Conservation (phyloP, 2,888 invertebrate genomes). For the Brenthis ino region DNA sequence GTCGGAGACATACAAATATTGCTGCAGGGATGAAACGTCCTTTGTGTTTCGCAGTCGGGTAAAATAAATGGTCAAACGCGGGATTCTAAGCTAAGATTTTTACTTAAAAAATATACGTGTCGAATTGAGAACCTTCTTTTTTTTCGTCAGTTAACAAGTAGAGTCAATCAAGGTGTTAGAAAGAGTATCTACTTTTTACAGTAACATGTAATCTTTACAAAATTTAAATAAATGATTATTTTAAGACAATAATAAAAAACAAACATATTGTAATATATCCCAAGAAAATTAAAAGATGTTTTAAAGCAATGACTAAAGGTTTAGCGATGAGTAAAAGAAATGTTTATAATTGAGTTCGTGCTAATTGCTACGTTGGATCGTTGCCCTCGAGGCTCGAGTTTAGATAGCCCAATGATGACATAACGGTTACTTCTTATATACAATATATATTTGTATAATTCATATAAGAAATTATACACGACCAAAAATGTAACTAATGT, state of each 20-base stretch:
- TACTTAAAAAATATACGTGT: no score
- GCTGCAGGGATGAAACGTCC: no score
- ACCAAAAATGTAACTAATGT: background rate
- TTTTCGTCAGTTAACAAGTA: no score
- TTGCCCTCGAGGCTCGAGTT: conserved; percentile 23
- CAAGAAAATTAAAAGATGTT: background rate
- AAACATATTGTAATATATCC: background rate
- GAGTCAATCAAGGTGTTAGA: no score
- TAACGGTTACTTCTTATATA: conserved; percentile 8
- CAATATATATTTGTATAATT: conserved; percentile 7
- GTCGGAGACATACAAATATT: no score
- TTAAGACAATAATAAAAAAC: no score
- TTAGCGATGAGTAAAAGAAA: conserved; percentile 39
- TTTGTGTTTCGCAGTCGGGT: no score
- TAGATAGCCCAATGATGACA: conserved; percentile 21
- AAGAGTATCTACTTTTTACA: no score
- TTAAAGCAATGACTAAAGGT: conserved; percentile 33
- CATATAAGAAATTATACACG: background rate
- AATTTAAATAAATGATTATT: background rate
- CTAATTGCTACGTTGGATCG: conserved; percentile 32
- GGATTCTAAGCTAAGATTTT: no score
- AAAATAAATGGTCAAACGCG: no score
- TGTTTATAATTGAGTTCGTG: conserved; percentile 40
- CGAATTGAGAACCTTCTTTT: no score
- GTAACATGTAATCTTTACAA: no score